A percentile compares a stretch with the other conserved stretches of the same genome.
Conservation (phyloP, 2,113 vertebrate genomes). For the Tupaia chinensis region DNA sequence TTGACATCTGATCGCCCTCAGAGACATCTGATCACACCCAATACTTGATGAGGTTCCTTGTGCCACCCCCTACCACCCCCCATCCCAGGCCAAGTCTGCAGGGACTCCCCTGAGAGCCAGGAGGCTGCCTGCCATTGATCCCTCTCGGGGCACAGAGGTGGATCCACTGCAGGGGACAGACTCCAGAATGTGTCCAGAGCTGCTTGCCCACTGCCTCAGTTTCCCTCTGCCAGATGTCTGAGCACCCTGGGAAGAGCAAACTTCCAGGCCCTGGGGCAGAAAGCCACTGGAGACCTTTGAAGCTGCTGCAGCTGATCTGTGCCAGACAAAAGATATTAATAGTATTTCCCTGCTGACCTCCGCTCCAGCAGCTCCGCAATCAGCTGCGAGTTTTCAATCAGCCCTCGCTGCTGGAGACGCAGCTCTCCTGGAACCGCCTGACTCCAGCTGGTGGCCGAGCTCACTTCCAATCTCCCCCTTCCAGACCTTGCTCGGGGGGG, state of each 20-base stretch:
- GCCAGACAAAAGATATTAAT: rapidly evolving
- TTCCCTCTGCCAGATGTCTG: too few relatives aligned
- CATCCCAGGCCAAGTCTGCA: neutral
- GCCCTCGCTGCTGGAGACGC: rapidly evolving
- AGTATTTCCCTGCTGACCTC: rapidly evolving
- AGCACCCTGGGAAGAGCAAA: neutral
- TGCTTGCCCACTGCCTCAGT: neutral
- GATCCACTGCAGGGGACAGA: neutral
- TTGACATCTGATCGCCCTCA: neutral
- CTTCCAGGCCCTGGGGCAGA: too few relatives aligned
- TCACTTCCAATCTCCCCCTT: neutral
- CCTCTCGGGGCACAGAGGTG: neutral
- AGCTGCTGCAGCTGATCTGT: rapidly evolving
- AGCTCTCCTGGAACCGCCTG: too few relatives aligned
- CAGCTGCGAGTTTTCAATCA: rapidly evolving
- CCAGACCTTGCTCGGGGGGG: too few relatives aligned
- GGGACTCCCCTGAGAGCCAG: neutral
- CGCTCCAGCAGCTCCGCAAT: neutral
- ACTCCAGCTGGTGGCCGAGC: rapidly evolving
- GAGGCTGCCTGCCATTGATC: neutral
- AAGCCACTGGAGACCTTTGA: rapidly evolving
- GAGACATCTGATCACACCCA: neutral
- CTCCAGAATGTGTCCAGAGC: neutral
- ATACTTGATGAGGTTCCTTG: neutral
- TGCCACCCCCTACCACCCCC: neutral